Evolutionary conservation across 2,797 vertebrate species (phyloP).

Genomic region (Clamator glandarius): DNA sequence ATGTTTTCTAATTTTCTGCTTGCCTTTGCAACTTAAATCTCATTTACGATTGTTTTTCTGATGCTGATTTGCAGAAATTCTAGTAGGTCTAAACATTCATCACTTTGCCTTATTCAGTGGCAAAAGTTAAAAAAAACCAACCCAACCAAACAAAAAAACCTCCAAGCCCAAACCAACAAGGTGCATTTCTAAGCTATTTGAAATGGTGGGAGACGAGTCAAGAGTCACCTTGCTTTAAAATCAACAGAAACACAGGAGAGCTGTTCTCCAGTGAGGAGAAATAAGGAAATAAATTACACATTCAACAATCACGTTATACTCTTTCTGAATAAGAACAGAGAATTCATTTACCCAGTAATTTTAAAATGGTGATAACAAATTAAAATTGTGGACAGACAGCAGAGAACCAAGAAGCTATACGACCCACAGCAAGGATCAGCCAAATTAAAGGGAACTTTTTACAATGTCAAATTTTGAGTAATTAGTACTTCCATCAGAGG

Average conservation of each 20-base stretch:
- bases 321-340: neutral
- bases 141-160: neutral
- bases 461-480: conserved; percentile 8
- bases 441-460: conserved; percentile 26
- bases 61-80: neutral
- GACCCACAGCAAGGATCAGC: neutral
- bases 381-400: neutral
- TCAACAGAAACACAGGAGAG: neutral
- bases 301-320: neutral
- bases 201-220: neutral
- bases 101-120: neutral
- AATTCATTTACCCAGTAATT: conserved; percentile 1
- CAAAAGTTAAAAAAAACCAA: neutral
- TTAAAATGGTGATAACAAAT: conserved; percentile 4
- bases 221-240: conserved; percentile 1
- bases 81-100: accelerated
- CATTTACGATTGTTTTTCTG: neutral
- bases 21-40: neutral
- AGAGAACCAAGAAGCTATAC: neutral
- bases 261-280: neutral
- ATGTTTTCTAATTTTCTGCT: neutral
- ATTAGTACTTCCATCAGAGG: conserved; percentile 47
- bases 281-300: neutral
- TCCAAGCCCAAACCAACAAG: neutral
- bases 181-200: neutral